phyloP scores from a whole-genome alignment of 2,113 vertebrate genomes.

The Urocolius indicus region DNA sequence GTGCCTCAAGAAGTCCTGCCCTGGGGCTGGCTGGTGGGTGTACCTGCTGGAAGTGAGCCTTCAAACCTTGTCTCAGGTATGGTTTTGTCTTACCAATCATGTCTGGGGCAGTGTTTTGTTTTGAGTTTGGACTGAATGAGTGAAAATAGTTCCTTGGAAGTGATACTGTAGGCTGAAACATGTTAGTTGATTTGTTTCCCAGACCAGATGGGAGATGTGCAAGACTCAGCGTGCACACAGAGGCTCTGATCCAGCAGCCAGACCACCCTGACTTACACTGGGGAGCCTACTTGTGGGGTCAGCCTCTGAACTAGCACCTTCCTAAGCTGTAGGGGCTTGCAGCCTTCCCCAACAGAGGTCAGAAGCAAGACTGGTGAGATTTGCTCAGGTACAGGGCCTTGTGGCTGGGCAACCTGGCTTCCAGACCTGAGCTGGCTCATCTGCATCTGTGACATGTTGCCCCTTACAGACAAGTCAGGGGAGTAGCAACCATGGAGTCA shows the following conservation, averaged over 20 bases:
- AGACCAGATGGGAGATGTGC: not conserved
- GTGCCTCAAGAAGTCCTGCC: not conserved
- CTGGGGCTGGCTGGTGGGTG: not conserved
- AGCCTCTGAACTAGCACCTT: not conserved
- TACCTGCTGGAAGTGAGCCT: not conserved
- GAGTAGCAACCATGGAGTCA: not conserved
- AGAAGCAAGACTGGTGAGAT: not conserved
- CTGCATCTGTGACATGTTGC: not conserved
- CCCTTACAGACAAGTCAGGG: not conserved
- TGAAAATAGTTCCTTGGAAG: not conserved
- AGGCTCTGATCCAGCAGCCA: not conserved
- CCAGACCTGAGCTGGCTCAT: not conserved
- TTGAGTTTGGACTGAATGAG: not conserved
- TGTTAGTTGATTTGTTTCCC: not conserved
- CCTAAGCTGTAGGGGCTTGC: not conserved
- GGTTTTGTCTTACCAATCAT: not conserved
- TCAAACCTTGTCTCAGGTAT: not conserved
- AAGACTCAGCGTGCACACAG: accelerated
- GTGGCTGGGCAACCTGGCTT: not conserved
- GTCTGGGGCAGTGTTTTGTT: not conserved
- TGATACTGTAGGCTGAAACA: not conserved
- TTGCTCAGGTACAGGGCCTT: not conserved
- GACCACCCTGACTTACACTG: accelerated
- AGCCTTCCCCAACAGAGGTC: not conserved
- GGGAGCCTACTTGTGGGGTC: not conserved